Evolutionary conservation across 2,888 invertebrate species (phyloP).

Genomic region (Ceramica pisi): DNA sequence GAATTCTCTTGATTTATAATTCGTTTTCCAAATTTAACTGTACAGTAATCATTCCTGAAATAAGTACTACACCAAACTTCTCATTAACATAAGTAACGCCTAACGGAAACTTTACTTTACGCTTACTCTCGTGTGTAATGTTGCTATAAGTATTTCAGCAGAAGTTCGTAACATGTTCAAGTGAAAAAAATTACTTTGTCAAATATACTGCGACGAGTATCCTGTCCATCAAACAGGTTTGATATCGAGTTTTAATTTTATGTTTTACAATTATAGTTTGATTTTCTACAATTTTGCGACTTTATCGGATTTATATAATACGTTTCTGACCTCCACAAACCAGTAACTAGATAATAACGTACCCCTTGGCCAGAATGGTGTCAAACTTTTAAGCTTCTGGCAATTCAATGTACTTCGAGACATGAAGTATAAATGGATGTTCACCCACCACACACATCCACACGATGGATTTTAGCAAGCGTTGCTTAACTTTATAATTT

Average conservation of each 20-base stretch:
- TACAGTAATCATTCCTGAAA: slow-evolving; percentile 15
- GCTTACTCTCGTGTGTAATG: slow-evolving; percentile 45
- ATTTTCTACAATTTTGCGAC: neutral
- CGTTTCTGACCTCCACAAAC: too few relatives aligned
- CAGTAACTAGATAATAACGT: too few relatives aligned
- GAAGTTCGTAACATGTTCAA: slow-evolving; percentile 62
- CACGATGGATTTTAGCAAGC: neutral
- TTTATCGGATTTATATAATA: slow-evolving; percentile 1
- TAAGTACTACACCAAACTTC: slow-evolving; percentile 39
- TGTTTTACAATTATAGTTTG: neutral
- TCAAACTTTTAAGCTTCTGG: too few relatives aligned
- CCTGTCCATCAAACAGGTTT: slow-evolving; percentile 2
- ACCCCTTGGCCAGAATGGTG: too few relatives aligned
- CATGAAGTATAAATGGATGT: too few relatives aligned
- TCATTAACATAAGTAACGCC: slow-evolving; percentile 38
- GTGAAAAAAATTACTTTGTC: slow-evolving; percentile 1
- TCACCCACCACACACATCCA: neutral
- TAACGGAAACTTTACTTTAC: slow-evolving; percentile 40
- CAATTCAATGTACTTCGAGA: too few relatives aligned
- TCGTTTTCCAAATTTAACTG: neutral
- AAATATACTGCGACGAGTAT: neutral
- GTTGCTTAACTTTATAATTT: neutral
- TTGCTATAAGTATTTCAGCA: slow-evolving; percentile 69
- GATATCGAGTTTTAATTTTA: neutral
- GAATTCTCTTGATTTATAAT: neutral